Conservation (phyloP, 2,113 vertebrate genomes). For the Indicator indicator region DNA sequence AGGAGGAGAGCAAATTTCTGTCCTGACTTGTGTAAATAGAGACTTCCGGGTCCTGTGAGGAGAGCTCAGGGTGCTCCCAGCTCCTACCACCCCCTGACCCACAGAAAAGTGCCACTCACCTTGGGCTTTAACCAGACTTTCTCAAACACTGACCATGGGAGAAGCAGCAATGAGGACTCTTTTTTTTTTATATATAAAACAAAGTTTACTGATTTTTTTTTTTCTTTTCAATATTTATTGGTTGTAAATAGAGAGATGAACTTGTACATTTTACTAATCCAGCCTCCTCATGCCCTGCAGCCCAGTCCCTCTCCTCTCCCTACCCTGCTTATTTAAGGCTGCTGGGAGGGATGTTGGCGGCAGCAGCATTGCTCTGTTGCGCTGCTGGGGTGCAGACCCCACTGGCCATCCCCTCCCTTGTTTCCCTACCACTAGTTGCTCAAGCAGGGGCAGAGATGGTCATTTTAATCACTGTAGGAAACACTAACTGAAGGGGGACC, state of each 20-base stretch:
- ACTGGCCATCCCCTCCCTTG: not conserved
- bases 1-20: slow-evolving; percentile 26
- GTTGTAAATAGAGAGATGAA: slow-evolving; percentile 82
- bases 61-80: not conserved
- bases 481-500: slow-evolving; percentile 46
- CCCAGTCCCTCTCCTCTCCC: not conserved
- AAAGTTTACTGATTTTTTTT: slow-evolving; percentile 63
- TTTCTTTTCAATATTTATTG: slow-evolving; percentile 80
- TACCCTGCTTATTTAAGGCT: slow-evolving; percentile 34
- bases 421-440: not conserved
- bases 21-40: slow-evolving; percentile 30
- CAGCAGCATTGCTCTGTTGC: not conserved
- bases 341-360: not conserved
- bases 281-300: slow-evolving; percentile 25
- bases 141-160: slow-evolving; percentile 30
- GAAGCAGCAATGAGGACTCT: slow-evolving; percentile 10
- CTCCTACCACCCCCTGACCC: not conserved
- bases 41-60: not conserved
- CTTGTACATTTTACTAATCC: slow-evolving; percentile 83
- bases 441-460: not conserved
- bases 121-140: slow-evolving; percentile 39
- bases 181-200: slow-evolving; percentile 50
- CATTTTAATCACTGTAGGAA: slow-evolving; percentile 20
- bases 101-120: slow-evolving; percentile 37
- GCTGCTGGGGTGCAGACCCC: accelerated